Conservation (phyloP, 2,888 invertebrate species). For the Drosophila trichaetosa region DNA sequence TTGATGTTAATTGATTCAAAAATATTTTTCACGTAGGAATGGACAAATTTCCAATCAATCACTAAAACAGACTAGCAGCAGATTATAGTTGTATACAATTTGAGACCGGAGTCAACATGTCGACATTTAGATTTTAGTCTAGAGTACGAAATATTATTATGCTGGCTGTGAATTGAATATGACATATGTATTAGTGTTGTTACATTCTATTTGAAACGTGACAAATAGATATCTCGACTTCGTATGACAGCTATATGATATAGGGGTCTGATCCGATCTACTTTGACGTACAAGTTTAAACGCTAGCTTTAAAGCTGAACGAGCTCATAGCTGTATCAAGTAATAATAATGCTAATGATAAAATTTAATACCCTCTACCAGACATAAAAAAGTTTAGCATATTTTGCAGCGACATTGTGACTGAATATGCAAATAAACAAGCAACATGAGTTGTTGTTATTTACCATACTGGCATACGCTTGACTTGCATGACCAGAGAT, state of each 20-base stretch:
- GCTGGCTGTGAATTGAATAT: neutral
- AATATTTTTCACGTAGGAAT: neutral
- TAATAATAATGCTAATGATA: neutral
- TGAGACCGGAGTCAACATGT: neutral
- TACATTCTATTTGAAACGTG: neutral
- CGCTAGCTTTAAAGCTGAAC: neutral
- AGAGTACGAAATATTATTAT: neutral
- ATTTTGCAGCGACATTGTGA: slow-evolving; percentile 10
- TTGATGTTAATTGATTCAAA: neutral
- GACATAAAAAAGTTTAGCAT: neutral
- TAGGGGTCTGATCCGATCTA: neutral
- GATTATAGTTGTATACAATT: neutral
- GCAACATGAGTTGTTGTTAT: slow-evolving; percentile 14
- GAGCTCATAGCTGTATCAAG: neutral
- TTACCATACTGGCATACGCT: slow-evolving; percentile 22
- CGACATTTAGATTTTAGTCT: neutral
- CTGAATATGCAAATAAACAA: neutral
- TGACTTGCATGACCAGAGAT: slow-evolving; percentile 21
- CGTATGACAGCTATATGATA: neutral
- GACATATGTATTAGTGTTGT: neutral
- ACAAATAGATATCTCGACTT: neutral
- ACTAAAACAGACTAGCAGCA: neutral
- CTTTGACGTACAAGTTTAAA: neutral
- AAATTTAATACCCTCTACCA: neutral
- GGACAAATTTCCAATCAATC: neutral